Base-by-base conservation (phyloP, 2,888 invertebrate genomes). In the Drosophila macrothrix region DNA sequence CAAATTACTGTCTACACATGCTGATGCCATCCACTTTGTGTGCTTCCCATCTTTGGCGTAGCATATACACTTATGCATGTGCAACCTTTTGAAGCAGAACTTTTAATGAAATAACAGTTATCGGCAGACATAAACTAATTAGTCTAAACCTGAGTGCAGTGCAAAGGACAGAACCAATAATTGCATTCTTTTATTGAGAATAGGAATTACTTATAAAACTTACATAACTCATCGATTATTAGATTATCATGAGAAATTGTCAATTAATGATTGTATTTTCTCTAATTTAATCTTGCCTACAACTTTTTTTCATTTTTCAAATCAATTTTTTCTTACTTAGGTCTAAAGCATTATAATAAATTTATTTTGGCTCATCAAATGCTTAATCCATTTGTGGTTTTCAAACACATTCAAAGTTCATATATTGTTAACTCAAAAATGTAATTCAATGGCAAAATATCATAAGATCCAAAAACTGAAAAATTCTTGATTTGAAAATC, bases 1-100 rank as follows among this genome's bases (percentile, higher is more conserved):
- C 35, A 43, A 37, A 35, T 46, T 39, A 43, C 41, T 66, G 49
- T 53, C 53, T 28, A 52, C 25, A 39, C 55, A 33, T 55, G 33
- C 63, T 52, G 46, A 39, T 64, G 70, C 46, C 35, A 49, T 60
- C 39, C 46, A 59, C 62, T 29, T 63, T 53, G 37, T 52, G 56
- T 7, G n/a, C 67, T 29, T n/a, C 6, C 12, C 41, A 68, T 41
- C 68, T 67, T 67, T 67, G 35, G 25, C 29, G 14, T 43, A 43
- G 12, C 29, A 55, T 16, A 28, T 31, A 22, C n/a, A 35, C 4
- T 16, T 46, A 22, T 37, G 43, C 54, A 1, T 64, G 53, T 43
- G 28, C 35, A 28, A 35, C 25, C 25, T 55, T 49, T 55, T 39
- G 54, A 49, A n/a, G 22, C 28, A 4, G 10, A 41, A 22, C 19